Evolutionary conservation across 2,888 invertebrate genomes (phyloP).

Genomic region (Heliconius aoede): DNA sequence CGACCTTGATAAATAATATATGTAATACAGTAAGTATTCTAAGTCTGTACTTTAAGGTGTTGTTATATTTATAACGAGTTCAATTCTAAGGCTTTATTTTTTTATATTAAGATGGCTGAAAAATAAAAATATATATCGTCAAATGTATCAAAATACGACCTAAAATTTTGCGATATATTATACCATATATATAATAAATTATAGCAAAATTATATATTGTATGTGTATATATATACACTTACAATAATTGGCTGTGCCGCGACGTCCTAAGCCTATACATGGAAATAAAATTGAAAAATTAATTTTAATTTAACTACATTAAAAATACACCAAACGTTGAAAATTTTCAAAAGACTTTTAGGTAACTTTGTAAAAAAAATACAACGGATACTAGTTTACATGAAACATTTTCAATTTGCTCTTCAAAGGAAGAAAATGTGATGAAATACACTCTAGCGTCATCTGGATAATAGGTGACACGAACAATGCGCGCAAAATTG

Average conservation of each 20-base stretch:
- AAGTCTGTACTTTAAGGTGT: not conserved
- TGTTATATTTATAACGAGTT: not conserved
- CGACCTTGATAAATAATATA: not conserved
- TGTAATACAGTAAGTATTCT: not conserved
- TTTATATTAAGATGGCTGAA: too few species aligned
- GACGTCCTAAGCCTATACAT: not conserved
- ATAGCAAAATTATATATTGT: too few species aligned
- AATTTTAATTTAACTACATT: not conserved
- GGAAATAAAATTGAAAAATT: not conserved
- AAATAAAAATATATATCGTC: too few species aligned
- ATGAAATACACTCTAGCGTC: conserved; percentile 10
- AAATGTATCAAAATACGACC: too few species aligned
- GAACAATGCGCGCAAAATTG: conserved; percentile 8
- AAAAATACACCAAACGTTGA: not conserved
- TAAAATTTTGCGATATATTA: too few species aligned
- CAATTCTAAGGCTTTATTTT: too few species aligned
- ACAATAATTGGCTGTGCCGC: not conserved
- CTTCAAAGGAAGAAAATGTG: conserved; percentile 17
- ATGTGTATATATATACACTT: not conserved
- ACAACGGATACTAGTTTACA: not conserved
- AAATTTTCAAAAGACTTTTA: conserved; percentile 13
- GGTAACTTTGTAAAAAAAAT: conserved; percentile 3
- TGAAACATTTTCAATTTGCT: conserved; percentile 11
- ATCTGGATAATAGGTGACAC: not conserved
- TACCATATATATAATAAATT: too few species aligned